Conservation (phyloP, 2,888 invertebrate genomes). For the Aplocera efformata region DNA sequence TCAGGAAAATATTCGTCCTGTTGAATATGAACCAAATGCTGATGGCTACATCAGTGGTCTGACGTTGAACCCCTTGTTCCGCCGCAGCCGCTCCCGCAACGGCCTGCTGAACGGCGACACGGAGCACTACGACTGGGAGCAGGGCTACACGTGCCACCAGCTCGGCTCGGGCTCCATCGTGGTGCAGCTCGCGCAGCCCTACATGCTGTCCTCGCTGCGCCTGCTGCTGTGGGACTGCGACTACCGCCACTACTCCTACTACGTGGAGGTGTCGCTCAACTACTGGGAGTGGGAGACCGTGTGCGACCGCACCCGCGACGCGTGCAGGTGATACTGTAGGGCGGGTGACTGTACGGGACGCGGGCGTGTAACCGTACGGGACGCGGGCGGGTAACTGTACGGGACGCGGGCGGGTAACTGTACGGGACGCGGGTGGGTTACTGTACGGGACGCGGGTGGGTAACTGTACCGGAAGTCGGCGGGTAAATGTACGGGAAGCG, state of each 20-base stretch:
- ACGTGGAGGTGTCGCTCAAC: conserved; percentile 96
- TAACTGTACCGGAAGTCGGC: no score
- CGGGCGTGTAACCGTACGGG: no score
- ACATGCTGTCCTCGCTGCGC: conserved; percentile 93
- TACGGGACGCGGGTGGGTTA: no score
- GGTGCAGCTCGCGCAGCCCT: conserved; percentile 97
- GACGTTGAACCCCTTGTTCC: no score
- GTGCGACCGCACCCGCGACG: conserved; percentile 91
- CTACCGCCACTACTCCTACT: conserved; percentile 96
- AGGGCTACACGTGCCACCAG: conserved; percentile 98
- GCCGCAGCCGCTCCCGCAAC: conserved; percentile 93
- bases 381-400: no score
- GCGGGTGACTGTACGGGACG: conserved; percentile 21
- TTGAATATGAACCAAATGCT: no score
- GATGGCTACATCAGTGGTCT: no score
- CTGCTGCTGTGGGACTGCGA: conserved; percentile 98
- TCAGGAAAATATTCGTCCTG: no score
- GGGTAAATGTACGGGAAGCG: no score
- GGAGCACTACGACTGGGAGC: conserved; percentile 98
- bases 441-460: no score
- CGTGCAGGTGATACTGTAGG: conserved; percentile 77
- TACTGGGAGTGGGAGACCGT: conserved; percentile 95
- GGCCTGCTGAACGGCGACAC: conserved; percentile 97
- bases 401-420: no score
- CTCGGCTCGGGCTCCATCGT: conserved; percentile 96